phyloP scores from a whole-genome alignment of 2,113 vertebrate species.

The Empidonax traillii region DNA sequence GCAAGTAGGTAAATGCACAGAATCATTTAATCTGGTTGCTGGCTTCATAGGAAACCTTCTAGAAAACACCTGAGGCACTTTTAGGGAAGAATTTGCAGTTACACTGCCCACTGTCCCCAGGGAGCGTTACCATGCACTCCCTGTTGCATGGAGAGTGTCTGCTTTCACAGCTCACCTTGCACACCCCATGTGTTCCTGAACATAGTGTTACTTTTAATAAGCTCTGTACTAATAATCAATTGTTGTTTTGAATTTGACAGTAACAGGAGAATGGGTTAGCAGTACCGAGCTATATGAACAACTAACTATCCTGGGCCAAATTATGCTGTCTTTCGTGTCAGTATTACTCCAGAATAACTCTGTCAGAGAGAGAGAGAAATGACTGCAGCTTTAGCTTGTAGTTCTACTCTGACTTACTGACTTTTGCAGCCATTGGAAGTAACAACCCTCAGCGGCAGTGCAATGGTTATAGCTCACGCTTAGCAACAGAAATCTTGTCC shows the following conservation, averaged over 20 bases:
- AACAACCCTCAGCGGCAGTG: not conserved
- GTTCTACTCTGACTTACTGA: not conserved
- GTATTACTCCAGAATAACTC: not conserved
- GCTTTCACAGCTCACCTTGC: conserved; percentile 12
- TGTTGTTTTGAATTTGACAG: conserved; percentile 32
- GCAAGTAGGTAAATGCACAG: fast-evolving
- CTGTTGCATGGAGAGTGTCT: not conserved
- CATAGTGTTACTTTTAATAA: not conserved
- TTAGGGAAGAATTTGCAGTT: not conserved
- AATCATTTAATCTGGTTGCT: not conserved
- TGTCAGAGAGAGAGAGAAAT: not conserved
- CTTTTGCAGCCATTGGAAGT: not conserved
- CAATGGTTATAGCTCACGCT: not conserved
- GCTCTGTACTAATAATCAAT: not conserved
- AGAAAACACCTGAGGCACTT: not conserved
- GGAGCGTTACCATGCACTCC: not conserved
- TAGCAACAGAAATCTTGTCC: not conserved
- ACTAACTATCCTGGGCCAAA: not conserved
- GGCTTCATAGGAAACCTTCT: not conserved
- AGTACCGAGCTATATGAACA: not conserved
- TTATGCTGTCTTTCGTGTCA: not conserved
- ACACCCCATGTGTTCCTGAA: not conserved
- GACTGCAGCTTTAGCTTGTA: not conserved
- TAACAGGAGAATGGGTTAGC: not conserved
- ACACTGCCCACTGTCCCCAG: fast-evolving